Percentiles rank a stretch among this genome's conserved stretches.
These are phyloP conservation scores for Cylas formicarius DNA, from an alignment of 1,140 invertebrate species.

Conservation along the genomic window DNA sequence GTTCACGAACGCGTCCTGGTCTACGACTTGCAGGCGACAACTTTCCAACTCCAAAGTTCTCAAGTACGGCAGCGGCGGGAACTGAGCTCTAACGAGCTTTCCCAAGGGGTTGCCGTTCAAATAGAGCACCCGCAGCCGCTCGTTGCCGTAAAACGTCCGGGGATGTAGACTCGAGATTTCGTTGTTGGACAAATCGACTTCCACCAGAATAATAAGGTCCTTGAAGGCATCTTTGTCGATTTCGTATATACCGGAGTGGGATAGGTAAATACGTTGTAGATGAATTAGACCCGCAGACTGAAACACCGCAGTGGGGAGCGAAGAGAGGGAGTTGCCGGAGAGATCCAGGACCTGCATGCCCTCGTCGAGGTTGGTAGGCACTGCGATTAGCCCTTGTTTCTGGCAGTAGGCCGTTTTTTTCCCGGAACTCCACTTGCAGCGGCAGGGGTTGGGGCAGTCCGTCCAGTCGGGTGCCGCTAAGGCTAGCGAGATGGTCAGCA, in stretches of 20 bases:
- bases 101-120: constrained; percentile 65
- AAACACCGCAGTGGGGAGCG: constrained; percentile 73
- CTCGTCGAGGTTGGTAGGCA: constrained; percentile 66
- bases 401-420: constrained; percentile 80
- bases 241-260: constrained; percentile 62
- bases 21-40: constrained; percentile 65
- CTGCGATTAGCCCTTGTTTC: constrained; percentile 63
- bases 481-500: constrained; percentile 39
- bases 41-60: constrained; percentile 65
- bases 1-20: constrained; percentile 62
- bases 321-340: constrained; percentile 68
- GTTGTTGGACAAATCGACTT: constrained; percentile 77
- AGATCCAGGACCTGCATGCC: constrained; percentile 83
- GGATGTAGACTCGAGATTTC: constrained; percentile 57
- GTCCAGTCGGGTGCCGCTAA: constrained; percentile 66
- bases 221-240: constrained; percentile 77
- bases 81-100: constrained; percentile 55
- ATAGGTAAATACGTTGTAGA: constrained; percentile 73
- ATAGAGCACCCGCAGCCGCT: constrained; percentile 59
- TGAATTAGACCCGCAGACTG: constrained; percentile 70
- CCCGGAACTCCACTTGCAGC: constrained; percentile 82
- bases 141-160: constrained; percentile 68
- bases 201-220: constrained; percentile 78
- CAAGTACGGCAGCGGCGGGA: constrained; percentile 63
- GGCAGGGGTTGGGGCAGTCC: constrained; percentile 70